phyloP scores from a whole-genome alignment of 2,113 vertebrate genomes.

The Callaeas wilsoni region DNA sequence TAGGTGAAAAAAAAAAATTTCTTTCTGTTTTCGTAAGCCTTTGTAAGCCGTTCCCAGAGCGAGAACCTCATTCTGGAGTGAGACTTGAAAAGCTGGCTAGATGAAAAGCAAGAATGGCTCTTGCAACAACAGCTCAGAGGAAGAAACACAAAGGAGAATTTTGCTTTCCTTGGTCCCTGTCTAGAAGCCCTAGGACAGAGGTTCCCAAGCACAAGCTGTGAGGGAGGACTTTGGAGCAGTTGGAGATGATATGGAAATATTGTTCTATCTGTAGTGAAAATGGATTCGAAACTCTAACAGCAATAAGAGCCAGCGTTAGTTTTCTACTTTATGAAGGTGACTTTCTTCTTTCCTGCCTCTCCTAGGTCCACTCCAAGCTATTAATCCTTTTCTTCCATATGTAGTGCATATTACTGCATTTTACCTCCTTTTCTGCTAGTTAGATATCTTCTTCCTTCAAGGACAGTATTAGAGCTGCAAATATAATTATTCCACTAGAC shows the following conservation, averaged over 20 bases:
- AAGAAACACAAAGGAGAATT: background rate
- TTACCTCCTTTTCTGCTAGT: background rate
- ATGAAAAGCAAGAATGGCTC: background rate
- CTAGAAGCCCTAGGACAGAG: background rate
- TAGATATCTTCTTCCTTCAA: background rate
- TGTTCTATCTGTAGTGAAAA: background rate
- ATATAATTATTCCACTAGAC: background rate
- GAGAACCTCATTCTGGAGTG: background rate
- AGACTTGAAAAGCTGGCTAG: background rate
- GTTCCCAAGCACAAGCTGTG: fast-evolving
- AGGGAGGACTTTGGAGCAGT: background rate
- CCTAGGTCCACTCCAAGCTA: background rate
- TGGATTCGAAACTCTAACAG: background rate
- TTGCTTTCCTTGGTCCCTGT: background rate
- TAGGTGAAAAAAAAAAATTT: background rate
- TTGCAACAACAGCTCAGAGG: background rate
- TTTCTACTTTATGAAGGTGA: background rate
- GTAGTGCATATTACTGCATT: background rate
- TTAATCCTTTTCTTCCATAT: background rate
- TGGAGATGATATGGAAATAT: background rate
- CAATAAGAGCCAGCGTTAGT: background rate
- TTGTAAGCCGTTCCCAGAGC: background rate
- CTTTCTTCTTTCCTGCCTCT: background rate
- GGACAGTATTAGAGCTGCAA: background rate
- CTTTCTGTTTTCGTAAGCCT: background rate